Base-by-base conservation (phyloP, 2,797 vertebrate genomes). In the Carduelis carduelis region DNA sequence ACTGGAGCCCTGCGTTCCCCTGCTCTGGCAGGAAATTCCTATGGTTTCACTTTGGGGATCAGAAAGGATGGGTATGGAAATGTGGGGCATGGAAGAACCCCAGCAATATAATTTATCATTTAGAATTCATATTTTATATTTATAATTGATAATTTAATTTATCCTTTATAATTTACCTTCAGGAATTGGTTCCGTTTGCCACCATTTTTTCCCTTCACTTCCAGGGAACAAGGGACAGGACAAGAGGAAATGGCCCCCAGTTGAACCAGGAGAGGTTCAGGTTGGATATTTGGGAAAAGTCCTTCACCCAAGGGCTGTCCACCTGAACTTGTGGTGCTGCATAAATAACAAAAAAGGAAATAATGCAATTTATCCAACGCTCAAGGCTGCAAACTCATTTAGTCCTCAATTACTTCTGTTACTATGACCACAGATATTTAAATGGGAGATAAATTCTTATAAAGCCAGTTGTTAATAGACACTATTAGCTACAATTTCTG, bases 401-500 rank as follows among this genome's bases (percentile, higher is more conserved):
- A 92, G 68, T 35, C 83, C 86, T 80, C 81, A 93, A 96, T 96
- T 90, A 94, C 91, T 94, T 44, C 94, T 83, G 79, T 89, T 96
- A 57, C 91, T 95, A 94, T 91, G 90, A 92, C 95, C 95, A 96
- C 60, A 92, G 95, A 96, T 82, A 92, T 50, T 92, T 32, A 87
- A 96, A 93, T 68, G 86, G 30, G 78, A 96, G 95, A 97, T 96
- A 96, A 96, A 96, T 91, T 92, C 86, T 79, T 89, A 87, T 44
- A 74, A 89, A 92, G 84, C 55, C 89, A 61, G 65, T 81, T 69
- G 78, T 87, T 97, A 96, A 96, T 44, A 95, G 94, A 50, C 71
- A 83, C 64, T 47, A 93, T 94, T 97, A 97, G 85, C 78, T 71
- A 93, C 80, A 87, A 95, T 78, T 94, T 90, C 65, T 94, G 55